Percentiles rank a stretch among this genome's conserved stretches.
Conservation (phyloP, 2,888 invertebrate genomes). For the Helicoverpa assulta region DNA sequence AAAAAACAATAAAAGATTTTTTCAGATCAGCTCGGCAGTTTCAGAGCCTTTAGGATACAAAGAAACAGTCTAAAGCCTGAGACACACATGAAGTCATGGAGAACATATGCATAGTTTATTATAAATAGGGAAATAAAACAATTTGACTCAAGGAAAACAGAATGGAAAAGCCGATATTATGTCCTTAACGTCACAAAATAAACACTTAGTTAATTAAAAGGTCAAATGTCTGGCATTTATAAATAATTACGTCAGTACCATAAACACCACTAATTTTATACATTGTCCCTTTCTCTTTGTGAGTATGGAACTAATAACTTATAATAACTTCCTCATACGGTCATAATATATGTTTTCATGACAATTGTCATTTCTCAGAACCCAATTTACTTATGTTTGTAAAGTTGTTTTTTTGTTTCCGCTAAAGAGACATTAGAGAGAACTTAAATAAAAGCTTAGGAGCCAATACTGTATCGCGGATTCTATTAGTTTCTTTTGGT, state of each 20-base stretch:
- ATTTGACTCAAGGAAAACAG: background rate
- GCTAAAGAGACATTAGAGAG: no score
- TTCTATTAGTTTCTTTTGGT: no score
- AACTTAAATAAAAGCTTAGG: no score
- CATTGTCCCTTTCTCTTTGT: constrained; percentile 22
- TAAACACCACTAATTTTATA: constrained; percentile 11
- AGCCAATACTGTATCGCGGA: no score
- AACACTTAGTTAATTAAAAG: constrained; percentile 26
- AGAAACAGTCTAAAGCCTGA: no score
- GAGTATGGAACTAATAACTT: background rate
- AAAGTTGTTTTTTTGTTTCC: no score
- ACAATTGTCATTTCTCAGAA: background rate
- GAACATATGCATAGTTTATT: background rate
- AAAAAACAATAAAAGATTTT: no score
- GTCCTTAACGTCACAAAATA: constrained; percentile 9
- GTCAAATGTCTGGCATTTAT: constrained; percentile 40
- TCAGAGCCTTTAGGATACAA: no score
- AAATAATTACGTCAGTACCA: constrained; percentile 12
- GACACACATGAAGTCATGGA: no score
- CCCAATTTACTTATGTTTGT: background rate
- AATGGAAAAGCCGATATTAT: background rate
- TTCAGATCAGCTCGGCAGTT: no score
- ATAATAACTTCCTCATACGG: background rate
- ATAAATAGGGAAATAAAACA: background rate
- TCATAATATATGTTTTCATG: background rate